Percentiles rank a stretch among this genome's conserved stretches.
Conservation (phyloP, 2,888 invertebrate species). For the Agonopterix subpropinquella region DNA sequence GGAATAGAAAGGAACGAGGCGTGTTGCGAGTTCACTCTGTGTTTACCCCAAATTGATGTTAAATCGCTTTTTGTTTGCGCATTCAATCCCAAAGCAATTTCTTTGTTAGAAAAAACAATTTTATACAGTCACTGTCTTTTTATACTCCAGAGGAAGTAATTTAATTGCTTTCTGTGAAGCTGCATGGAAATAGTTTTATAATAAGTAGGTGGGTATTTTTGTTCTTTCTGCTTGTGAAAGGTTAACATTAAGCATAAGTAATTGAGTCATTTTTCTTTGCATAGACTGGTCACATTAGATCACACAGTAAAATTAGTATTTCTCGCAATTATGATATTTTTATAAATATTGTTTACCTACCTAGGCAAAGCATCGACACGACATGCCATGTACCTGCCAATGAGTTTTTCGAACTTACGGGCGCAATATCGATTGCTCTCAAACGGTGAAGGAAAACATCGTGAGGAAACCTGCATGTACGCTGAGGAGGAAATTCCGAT, state of each 20-base stretch:
- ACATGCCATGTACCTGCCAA: too few species aligned
- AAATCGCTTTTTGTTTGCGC: slow-evolving; percentile 61
- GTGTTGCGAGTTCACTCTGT: neutral
- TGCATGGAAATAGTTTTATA: slow-evolving; percentile 19
- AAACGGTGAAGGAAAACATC: too few species aligned
- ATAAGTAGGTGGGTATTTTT: neutral
- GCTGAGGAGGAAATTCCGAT: too few species aligned
- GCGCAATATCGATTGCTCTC: too few species aligned
- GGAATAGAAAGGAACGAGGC: neutral
- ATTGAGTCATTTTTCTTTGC: too few species aligned
- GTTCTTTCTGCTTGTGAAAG: neutral
- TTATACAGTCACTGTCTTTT: slow-evolving; percentile 32
- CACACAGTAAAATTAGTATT: too few species aligned
- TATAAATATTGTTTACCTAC: too few species aligned
- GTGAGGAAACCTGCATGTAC: too few species aligned
- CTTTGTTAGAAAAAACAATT: slow-evolving; percentile 48
- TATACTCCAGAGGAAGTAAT: slow-evolving; percentile 29
- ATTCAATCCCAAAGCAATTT: slow-evolving; percentile 53
- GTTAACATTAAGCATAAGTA: neutral
- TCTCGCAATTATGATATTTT: too few species aligned
- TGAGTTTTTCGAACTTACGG: too few species aligned
- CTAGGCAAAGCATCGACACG: too few species aligned
- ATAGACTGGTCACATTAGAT: too few species aligned
- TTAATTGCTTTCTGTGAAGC: slow-evolving; percentile 18
- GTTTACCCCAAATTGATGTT: slow-evolving; percentile 46